Base-by-base conservation (phyloP, 2,888 invertebrate genomes). In the Calliopum simillimum region DNA sequence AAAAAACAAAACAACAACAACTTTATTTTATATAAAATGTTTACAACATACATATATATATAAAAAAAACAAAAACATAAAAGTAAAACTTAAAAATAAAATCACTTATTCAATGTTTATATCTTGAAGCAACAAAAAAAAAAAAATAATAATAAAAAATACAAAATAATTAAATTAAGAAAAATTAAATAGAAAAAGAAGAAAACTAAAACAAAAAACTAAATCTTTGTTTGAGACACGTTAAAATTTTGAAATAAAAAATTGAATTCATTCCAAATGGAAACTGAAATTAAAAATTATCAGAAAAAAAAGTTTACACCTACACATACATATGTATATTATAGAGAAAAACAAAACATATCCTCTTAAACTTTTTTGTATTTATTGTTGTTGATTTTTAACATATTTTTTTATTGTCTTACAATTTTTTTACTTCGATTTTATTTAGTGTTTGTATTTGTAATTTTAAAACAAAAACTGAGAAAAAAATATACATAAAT, bases 401-500 rank as follows among this genome's bases (percentile, higher is more conserved):
- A 55, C 23, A n/a, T 33, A 59, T 41, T n/a, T 12, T 59, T 59
- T 4, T 14, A 59, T 33, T 33, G 33, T 33, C 5, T n/a, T n/a
- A n/a, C n/a, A n/a, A n/a, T n/a, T 33, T 33, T 33, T 33, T 33
- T 33, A 33, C 8, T 33, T 33, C 5, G 33, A 33, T 33, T 1
- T 33, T 33, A 4, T 4, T 33, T 33, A 1, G 41, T 41, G 14
- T 16, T 25, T 59, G 25, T n/a, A 33, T 41, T n/a, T 16, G n/a
- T 58, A 58, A 25, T 58, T 58, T 14, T 14, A 2, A 58, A 55
- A n/a, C 14, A n/a, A 23, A 44, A 58, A 65, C 53, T 56, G 33
- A 62, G 13, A 68, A 64, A 70, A n/a, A 67, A 65, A 59, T 68
- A 77, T 76, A 79, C 74, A 80, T 81, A 81, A 83, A 85, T 81